Conservation (phyloP, 2,888 invertebrate species). For the Bruchidius siliquastri region DNA sequence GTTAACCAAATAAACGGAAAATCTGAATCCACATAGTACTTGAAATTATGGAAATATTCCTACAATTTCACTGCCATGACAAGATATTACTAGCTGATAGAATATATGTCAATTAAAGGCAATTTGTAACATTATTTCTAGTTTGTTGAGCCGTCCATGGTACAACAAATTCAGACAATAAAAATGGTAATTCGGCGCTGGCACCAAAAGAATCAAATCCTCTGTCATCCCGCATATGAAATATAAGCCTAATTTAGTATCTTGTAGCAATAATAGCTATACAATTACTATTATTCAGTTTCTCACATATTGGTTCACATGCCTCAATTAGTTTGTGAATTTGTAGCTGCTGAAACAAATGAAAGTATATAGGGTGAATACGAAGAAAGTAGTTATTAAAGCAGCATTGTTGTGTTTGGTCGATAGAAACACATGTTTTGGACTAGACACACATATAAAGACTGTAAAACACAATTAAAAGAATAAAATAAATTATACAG, state of each 20-base stretch:
- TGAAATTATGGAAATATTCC: background rate
- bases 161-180: background rate
- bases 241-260: background rate
- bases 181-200: background rate
- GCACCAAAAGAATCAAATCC: background rate
- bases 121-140: background rate
- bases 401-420: too few species aligned
- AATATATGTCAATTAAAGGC: background rate
- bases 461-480: too few species aligned
- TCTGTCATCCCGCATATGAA: background rate
- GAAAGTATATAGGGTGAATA: too few species aligned
- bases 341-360: too few species aligned
- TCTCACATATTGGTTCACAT: background rate
- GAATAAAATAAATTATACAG: too few species aligned
- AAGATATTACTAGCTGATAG: background rate
- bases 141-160: background rate
- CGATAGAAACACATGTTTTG: too few species aligned
- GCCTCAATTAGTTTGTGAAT: background rate
- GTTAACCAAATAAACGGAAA: too few species aligned
- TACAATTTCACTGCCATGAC: background rate
- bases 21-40: too few species aligned
- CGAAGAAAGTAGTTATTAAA: too few species aligned
- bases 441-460: too few species aligned
- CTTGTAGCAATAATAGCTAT: background rate
- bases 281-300: background rate